Evolutionary conservation across 2,888 invertebrate species (phyloP), one percentile per base, ranked within the genome.

Genomic region (Napeogenes inachia): DNA sequence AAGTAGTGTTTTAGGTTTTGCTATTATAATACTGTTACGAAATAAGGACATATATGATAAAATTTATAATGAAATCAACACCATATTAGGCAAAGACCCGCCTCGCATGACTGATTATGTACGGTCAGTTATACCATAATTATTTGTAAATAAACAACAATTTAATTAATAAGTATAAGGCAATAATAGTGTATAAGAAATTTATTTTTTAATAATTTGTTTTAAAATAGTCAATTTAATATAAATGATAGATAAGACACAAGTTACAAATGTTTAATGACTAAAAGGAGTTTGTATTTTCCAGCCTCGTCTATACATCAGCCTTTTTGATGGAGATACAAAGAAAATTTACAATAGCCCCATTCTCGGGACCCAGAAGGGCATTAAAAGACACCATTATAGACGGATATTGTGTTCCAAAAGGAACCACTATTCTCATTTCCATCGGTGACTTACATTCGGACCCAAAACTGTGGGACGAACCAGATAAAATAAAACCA

Each of bases 1-100:
- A 0, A 92, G 92, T 64, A 93, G 92, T 71, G 87, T 92, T 0
- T 77, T 94, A 45, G 90, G 92, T 42, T 93, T 92, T 71, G 89
- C 92, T 0, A 78, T 94, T 56, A 78, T 93, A 4, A 89, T 89
- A 62, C 84, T 92, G 70, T 76, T 93, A 10, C 81, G 90, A 58
- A 83, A 93, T 75, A 92, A 90, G 45, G 81, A 91, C 2, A 85
- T 93, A 62, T 92, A 93, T 73, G 81, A 87, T 42, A 90, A 89
- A 72, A 83, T 94, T 10, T 93, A 92, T 59, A 72, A 87, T 0
- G 94, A 94, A 81, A 83, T 95, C 60, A 89, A 92, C 47, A 73
- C 75, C 6, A 81, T 91, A 4, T 76, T 94, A 4, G 93, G 94
- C 0, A 74, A 80, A 6, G 65, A 72, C 30, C 65, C 66, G 12